Evolutionary conservation across 2,797 vertebrate species (phyloP), one percentile per base, ranked within the genome.

Genomic region (Sebastes kiyomatsui): DNA sequence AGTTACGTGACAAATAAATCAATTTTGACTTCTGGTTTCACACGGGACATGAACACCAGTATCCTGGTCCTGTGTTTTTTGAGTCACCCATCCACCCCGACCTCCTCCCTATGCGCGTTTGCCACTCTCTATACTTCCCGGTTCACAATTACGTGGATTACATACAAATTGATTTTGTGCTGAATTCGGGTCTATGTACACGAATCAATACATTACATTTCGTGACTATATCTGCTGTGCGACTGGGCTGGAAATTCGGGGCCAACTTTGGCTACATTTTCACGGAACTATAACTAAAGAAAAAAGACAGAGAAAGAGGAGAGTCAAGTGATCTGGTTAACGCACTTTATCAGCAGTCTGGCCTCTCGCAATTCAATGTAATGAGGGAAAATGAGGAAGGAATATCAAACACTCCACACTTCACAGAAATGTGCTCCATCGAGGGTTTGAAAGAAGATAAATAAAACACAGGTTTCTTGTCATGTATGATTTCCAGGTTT

Each of bases 311-410:
- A 28, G 14, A 13, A 28, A 38, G 7, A 68, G 14, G 10, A 75
- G 18, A 42, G 27, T 11, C 11, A 32, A 28, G 35, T 4, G 27
- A 55, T 42, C 38, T 42, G 54, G 23, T 16, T 80, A 58, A 81
- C 22, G 7, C 49, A 66, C 64, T 60, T 79, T 67, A 82, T 61
- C 25, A 2, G 46, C 42, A 46, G 42, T 46, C 14, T 3, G 42
- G 16, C 38, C 38, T 46, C 42, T 46, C 14, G 7, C 55, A 59
- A 61, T 84, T 67, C 65, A 59, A 38, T 4, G 28, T 72, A 81
- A 82, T 66, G 62, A 85, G 68, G 28, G 9, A 54, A 85, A 81
- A 64, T n/a, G 4, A 13, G 32, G 35, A 42, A 27, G 27, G 46
- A 62, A 75, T 64, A 74, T 71, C 23, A 75, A 77, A 79, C 66